Evolutionary conservation across 2,797 vertebrate genomes (phyloP).

Genomic region (Anguilla marmorata): DNA sequence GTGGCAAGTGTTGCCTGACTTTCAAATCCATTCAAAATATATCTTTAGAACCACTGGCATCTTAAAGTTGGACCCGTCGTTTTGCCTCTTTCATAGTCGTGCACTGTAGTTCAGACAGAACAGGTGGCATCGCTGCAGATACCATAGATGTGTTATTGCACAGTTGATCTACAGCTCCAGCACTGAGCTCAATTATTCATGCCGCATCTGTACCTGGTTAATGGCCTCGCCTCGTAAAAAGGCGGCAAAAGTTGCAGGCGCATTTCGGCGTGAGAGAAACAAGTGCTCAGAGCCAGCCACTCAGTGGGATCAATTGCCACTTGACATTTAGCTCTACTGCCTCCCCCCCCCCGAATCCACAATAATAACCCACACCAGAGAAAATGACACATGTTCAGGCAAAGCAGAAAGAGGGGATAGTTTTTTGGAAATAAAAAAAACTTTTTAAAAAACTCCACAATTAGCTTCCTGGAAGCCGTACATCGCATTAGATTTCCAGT

Average conservation of each 20-base stretch:
- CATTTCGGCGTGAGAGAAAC: background rate
- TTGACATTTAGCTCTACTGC: background rate
- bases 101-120: background rate
- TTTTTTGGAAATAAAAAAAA: too few relatives aligned
- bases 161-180: slow-evolving; percentile 60
- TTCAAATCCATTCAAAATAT: too few relatives aligned
- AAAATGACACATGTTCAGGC: background rate
- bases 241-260: background rate
- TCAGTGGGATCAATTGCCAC: background rate
- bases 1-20: too few relatives aligned
- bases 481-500: background rate
- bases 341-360: background rate
- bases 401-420: background rate
- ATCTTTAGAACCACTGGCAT: too few relatives aligned
- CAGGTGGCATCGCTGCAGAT: background rate
- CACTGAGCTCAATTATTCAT: slow-evolving; percentile 44
- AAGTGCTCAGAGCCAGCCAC: background rate
- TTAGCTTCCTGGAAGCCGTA: background rate
- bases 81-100: background rate
- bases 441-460: background rate
- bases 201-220: slow-evolving; percentile 32
- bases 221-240: background rate
- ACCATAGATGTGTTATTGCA: slow-evolving; percentile 53
- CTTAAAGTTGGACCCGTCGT: too few relatives aligned
- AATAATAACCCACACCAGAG: background rate